These are phyloP conservation scores for Neoascia interrupta DNA, from an alignment of 2,888 invertebrate genomes.

Conservation along the genomic window DNA sequence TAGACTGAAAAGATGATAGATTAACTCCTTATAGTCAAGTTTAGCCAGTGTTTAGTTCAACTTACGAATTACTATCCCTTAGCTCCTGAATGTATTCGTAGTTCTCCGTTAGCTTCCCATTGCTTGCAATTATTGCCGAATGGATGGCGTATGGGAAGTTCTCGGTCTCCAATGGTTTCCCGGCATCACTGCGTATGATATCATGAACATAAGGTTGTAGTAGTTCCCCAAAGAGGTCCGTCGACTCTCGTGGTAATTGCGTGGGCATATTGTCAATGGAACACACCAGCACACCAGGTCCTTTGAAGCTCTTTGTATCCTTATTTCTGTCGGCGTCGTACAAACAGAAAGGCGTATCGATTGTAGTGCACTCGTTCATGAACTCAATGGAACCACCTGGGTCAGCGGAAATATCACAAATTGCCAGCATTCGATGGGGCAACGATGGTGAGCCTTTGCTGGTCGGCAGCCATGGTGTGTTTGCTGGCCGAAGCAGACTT, in stretches of 20 bases:
- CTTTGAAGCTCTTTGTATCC: conserved; percentile 96
- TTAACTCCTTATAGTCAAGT: background rate
- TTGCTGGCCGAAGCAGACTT: conserved; percentile 90
- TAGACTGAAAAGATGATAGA: conserved; percentile 78
- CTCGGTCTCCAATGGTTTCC: conserved; percentile 88
- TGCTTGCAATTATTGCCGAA: conserved; percentile 95
- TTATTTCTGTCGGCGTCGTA: conserved; percentile 99
- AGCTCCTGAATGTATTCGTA: conserved; percentile 97
- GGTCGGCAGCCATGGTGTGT: conserved; percentile 95
- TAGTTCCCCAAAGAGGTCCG: conserved; percentile 97
- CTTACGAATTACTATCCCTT: conserved; percentile 84
- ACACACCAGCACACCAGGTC: conserved; percentile 98
- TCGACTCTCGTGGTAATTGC: conserved; percentile 97
- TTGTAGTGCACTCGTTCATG: conserved; percentile 99
- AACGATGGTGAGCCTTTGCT: conserved; percentile 92
- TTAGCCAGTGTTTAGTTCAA: conserved; percentile 2
- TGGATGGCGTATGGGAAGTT: conserved; percentile 81
- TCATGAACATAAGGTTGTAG: conserved; percentile 93
- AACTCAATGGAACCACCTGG: conserved; percentile 99
- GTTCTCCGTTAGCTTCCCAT: conserved; percentile 93
- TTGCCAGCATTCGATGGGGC: conserved; percentile 94
- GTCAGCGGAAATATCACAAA: conserved; percentile 99
- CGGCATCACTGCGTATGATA: conserved; percentile 92
- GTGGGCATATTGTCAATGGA: conserved; percentile 99
- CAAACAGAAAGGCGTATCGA: conserved; percentile 99